Conservation (phyloP, 2,888 invertebrate species). For the Sycophila texana region DNA sequence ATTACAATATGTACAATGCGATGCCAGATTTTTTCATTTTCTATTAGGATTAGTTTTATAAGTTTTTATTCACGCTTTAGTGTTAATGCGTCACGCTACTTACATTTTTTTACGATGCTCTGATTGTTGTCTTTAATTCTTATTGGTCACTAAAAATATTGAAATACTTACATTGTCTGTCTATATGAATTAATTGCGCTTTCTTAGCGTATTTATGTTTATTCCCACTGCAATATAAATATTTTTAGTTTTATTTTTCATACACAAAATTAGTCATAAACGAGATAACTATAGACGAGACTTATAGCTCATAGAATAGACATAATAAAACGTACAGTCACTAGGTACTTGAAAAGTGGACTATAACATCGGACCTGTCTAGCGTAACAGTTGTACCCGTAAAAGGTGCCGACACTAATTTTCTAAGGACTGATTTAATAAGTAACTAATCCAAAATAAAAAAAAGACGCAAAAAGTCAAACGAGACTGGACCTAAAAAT, state of each 20-base stretch:
- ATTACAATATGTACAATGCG: no score
- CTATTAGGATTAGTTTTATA: background rate
- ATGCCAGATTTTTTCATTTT: background rate
- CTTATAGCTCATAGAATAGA: conserved; percentile 31
- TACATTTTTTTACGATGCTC: conserved; percentile 22
- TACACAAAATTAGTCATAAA: background rate
- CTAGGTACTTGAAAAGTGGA: conserved; percentile 29
- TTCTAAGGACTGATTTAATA: conserved; percentile 7
- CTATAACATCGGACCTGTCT: conserved; percentile 31
- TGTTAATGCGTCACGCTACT: conserved; percentile 27
- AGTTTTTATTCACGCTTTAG: conserved; percentile 25
- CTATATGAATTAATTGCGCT: conserved; percentile 19
- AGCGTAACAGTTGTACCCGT: conserved; percentile 15
- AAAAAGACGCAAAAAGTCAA: no score
- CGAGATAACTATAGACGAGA: background rate
- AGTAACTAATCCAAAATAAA: background rate
- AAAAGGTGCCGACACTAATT: background rate
- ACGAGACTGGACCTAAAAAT: background rate
- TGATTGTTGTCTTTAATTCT: conserved; percentile 2
- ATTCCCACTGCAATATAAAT: background rate
- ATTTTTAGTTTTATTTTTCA: conserved; percentile 9
- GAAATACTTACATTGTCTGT: background rate
- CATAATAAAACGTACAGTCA: background rate
- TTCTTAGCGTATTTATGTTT: conserved; percentile 19
- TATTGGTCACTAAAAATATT: conserved; percentile 3